phyloP scores from a whole-genome alignment of 2,113 vertebrate genomes.

The Caranx ignobilis region DNA sequence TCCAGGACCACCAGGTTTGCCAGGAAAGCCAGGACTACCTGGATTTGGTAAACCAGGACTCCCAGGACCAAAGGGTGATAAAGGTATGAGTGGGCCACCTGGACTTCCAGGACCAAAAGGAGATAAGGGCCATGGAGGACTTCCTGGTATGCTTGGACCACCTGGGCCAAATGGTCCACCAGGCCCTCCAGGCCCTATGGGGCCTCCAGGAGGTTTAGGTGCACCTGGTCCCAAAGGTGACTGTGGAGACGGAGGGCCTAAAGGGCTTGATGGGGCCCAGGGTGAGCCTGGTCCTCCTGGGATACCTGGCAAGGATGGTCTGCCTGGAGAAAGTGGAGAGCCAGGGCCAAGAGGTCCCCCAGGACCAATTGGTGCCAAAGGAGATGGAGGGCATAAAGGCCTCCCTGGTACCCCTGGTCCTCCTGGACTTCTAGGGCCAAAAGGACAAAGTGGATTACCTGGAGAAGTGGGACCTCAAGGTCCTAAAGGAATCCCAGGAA shows the following conservation, averaged over 20 bases:
- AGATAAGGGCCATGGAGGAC: slow-evolving; percentile 90
- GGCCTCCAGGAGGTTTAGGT: slow-evolving; percentile 88
- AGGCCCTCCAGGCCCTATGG: slow-evolving; percentile 89
- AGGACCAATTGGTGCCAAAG: slow-evolving; percentile 91
- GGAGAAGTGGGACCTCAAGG: slow-evolving; percentile 92
- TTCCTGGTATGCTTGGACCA: slow-evolving; percentile 89
- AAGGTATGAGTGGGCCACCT: slow-evolving; percentile 87
- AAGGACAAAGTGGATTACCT: slow-evolving; percentile 87
- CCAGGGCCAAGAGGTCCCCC: slow-evolving; percentile 90
- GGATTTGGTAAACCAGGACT: slow-evolving; percentile 94
- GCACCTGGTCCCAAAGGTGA: slow-evolving; percentile 94
- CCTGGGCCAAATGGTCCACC: slow-evolving; percentile 89
- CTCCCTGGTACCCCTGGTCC: slow-evolving; percentile 88
- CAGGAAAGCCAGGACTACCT: slow-evolving; percentile 91
- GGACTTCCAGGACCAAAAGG: slow-evolving; percentile 90
- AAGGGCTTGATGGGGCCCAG: slow-evolving; percentile 88
- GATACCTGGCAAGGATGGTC: slow-evolving; percentile 91
- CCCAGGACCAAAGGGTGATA: slow-evolving; percentile 92
- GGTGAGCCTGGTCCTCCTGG: slow-evolving; percentile 91
- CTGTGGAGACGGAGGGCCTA: slow-evolving; percentile 88
- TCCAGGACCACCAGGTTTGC: slow-evolving; percentile 91
- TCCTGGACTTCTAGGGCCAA: slow-evolving; percentile 88
- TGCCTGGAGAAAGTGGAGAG: slow-evolving; percentile 90
- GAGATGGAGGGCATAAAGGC: slow-evolving; percentile 91
- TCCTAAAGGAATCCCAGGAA: slow-evolving; percentile 92